Evolutionary conservation across 2,797 vertebrate genomes (phyloP), one percentile per base, ranked within the genome.

Genomic region (Silurus aristotelis): DNA sequence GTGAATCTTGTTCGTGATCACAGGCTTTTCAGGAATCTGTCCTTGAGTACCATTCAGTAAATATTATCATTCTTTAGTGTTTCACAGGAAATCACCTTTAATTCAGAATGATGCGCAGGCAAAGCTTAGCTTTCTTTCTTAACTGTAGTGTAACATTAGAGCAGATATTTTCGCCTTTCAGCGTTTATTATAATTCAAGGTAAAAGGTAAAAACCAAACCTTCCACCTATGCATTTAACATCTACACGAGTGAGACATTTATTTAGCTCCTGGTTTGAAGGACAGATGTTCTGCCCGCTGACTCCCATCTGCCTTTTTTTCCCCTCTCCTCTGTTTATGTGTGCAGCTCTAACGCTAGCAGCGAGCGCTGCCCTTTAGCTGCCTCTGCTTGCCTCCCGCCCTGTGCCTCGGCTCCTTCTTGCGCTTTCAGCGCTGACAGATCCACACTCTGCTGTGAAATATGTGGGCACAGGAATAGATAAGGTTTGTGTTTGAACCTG

Each of bases 271-370:
- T 88, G 81, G 84, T 79, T 85, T 80, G 72, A 89, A 89, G 89
- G 89, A 90, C 91, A 90, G 91, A 91, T 91, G 91, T 90, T 90
- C 71, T 89, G 84, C 86, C 88, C 86, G 87, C 87, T 89, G 89
- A 89, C 88, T 90, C 83, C 88, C 90, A 91, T 91, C 89, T 91
- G 89, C 88, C 90, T 85, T 85, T 90, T 27, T 17, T 4, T n/a
- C 87, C 84, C 58, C 48, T 52, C 48, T 52, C 48, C 48, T 52
- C 48, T 60, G 84, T 88, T 87, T 87, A 85, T 80, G 68, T 73
- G 82, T 78, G 84, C 60, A 66, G 77, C 82, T 86, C 80, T 85
- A 88, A 71, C 70, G 85, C 86, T 90, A 85, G 84, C 87, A 88
- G 90, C 80, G 75, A 89, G 83, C 27, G 55, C 78, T 87, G 86